Evolutionary conservation across 2,888 invertebrate species (phyloP).

Genomic region (Synanthedon myopaeformis): DNA sequence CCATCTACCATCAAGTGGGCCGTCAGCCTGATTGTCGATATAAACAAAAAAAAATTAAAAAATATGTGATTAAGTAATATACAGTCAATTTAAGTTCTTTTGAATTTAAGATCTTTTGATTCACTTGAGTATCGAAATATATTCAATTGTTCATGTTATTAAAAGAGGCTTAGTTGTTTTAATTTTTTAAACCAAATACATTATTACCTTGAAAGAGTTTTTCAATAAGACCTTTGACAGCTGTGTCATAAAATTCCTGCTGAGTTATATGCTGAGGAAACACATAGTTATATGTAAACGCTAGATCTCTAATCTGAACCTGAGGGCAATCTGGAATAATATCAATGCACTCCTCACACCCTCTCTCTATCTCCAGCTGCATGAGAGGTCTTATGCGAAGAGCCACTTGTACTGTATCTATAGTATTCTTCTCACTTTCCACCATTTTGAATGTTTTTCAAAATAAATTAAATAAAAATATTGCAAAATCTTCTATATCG

Average conservation of each 20-base stretch:
- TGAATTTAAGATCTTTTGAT: too few species aligned
- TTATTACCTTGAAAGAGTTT: slow-evolving; percentile 81
- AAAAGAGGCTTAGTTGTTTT: too few species aligned
- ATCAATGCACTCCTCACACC: slow-evolving; percentile 80
- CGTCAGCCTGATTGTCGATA: too few species aligned
- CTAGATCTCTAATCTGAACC: slow-evolving; percentile 77
- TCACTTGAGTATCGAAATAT: too few species aligned
- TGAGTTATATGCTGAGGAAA: slow-evolving; percentile 79
- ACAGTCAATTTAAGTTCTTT: too few species aligned
- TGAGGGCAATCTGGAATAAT: slow-evolving; percentile 75
- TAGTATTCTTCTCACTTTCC: slow-evolving; percentile 36
- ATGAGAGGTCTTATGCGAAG: slow-evolving; percentile 86
- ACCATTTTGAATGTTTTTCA: slow-evolving; percentile 33
- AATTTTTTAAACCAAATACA: too few species aligned
- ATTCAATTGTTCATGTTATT: too few species aligned
- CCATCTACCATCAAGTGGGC: too few species aligned
- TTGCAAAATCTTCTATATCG: too few species aligned
- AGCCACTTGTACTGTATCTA: slow-evolving; percentile 80
- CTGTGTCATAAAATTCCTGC: slow-evolving; percentile 77
- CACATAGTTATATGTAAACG: slow-evolving; percentile 88
- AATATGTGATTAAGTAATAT: too few species aligned
- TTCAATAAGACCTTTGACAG: slow-evolving; percentile 77
- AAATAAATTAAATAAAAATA: too few species aligned
- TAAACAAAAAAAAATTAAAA: too few species aligned
- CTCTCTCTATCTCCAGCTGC: slow-evolving; percentile 76